Conservation (phyloP, 2,888 invertebrate species). For the Archips xylosteana region DNA sequence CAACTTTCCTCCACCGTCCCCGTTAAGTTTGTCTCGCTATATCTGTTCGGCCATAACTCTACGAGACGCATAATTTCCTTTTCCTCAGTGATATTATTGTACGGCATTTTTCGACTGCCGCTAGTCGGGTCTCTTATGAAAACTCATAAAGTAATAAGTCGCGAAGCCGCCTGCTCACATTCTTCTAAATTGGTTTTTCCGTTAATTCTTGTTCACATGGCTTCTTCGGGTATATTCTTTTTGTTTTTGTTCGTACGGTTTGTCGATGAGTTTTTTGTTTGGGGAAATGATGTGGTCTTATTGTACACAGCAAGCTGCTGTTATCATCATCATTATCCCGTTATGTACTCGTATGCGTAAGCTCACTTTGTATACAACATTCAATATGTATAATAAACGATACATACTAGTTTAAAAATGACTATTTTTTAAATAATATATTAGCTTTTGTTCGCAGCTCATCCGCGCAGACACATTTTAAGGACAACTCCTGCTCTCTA, state of each 20-base stretch:
- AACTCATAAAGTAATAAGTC: constrained; percentile 13
- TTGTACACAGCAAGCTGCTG: too few relatives aligned
- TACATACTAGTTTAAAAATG: too few relatives aligned
- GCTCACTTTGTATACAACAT: too few relatives aligned
- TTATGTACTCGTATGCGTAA: too few relatives aligned
- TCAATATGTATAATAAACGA: too few relatives aligned
- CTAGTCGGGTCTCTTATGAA: constrained; percentile 14
- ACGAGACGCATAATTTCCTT: constrained; percentile 15
- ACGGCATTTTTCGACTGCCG: constrained; percentile 11
- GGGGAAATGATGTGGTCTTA: not conserved
- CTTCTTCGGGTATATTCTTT: constrained; percentile 8
- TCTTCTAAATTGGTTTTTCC: constrained; percentile 8
- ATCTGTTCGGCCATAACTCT: constrained; percentile 15
- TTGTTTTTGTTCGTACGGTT: not conserved
- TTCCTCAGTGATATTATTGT: constrained; percentile 3
- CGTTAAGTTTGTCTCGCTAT: constrained; percentile 16
- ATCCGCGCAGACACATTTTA: too few relatives aligned
- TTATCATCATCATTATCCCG: too few relatives aligned
- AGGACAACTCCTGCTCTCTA: too few relatives aligned
- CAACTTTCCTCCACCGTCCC: not conserved
- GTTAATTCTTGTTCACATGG: constrained; percentile 10
- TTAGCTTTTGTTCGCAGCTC: too few relatives aligned
- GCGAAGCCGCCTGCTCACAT: not conserved
- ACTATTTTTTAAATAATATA: too few relatives aligned
- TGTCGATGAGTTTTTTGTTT: not conserved